phyloP scores from a whole-genome alignment of 2,797 vertebrate species.

The Lepus oiostolus region DNA sequence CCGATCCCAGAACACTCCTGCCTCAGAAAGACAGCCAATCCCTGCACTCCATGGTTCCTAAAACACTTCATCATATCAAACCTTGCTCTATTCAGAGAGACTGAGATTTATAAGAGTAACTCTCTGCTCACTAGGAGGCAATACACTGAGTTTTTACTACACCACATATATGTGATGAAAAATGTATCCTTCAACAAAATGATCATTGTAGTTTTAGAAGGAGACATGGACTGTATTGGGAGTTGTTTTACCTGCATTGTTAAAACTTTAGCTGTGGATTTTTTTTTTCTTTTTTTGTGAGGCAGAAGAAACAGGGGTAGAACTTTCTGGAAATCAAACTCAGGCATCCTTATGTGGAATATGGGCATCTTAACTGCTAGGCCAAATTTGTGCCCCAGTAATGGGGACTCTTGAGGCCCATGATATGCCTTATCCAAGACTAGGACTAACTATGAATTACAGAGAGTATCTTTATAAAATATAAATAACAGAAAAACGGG shows the following conservation, averaged over 20 bases:
- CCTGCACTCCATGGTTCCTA: background rate
- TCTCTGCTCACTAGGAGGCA: constrained; percentile 12
- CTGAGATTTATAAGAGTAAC: background rate
- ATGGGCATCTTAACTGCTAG: no score
- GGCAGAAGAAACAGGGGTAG: no score
- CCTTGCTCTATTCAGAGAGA: constrained; percentile 3
- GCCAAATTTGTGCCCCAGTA: no score
- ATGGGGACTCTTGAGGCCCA: background rate
- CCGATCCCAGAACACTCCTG: background rate
- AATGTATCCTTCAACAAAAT: constrained; percentile 51
- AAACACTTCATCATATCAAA: constrained; percentile 24
- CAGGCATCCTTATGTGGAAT: no score
- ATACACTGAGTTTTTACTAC: background rate
- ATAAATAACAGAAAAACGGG: background rate
- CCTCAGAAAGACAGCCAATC: constrained; percentile 18
- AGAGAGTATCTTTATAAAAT: constrained; percentile 26
- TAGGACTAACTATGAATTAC: constrained; percentile 19
- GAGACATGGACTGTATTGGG: background rate
- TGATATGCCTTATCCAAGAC: background rate
- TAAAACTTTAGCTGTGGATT: background rate
- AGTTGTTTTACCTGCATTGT: background rate
- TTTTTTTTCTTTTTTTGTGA: no score
- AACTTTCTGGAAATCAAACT: no score
- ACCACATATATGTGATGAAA: background rate
- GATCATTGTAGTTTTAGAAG: background rate